These are phyloP conservation scores for Acanthiza pusilla DNA, from an alignment of 2,797 vertebrate genomes.

Conservation along the genomic window DNA sequence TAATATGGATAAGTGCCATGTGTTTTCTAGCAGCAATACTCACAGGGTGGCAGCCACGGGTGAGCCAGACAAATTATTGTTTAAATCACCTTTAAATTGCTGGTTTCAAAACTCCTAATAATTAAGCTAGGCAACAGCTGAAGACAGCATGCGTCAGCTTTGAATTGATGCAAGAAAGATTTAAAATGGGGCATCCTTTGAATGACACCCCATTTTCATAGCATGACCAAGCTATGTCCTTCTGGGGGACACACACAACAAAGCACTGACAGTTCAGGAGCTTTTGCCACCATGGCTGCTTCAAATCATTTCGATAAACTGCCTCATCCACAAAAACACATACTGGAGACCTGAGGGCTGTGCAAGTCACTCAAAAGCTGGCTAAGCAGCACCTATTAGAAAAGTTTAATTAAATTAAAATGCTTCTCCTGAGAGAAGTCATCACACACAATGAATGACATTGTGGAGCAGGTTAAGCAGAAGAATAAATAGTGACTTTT, in stretches of 20 bases:
- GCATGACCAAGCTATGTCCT: background rate
- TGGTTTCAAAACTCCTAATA: background rate
- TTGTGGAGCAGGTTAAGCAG: background rate
- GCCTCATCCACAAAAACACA: background rate
- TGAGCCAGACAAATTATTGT: background rate
- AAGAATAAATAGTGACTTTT: background rate
- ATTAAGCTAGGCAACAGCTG: background rate
- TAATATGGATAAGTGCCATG: background rate
- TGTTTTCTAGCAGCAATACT: background rate
- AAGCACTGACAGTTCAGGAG: background rate
- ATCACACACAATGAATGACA: background rate
- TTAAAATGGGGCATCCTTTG: background rate
- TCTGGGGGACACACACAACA: background rate
- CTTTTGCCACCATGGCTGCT: background rate
- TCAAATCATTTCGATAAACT: background rate
- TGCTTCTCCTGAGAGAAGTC: background rate
- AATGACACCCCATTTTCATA: background rate
- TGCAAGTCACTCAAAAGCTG: background rate
- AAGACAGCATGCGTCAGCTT: background rate
- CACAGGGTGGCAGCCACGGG: background rate
- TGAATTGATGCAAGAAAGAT: background rate
- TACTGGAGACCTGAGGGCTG: background rate
- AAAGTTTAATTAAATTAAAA: constrained; percentile 30
- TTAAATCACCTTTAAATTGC: background rate
- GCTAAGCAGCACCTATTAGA: background rate